Base-by-base conservation (phyloP, 1,140 invertebrate genomes). In the Aethina tumida region DNA sequence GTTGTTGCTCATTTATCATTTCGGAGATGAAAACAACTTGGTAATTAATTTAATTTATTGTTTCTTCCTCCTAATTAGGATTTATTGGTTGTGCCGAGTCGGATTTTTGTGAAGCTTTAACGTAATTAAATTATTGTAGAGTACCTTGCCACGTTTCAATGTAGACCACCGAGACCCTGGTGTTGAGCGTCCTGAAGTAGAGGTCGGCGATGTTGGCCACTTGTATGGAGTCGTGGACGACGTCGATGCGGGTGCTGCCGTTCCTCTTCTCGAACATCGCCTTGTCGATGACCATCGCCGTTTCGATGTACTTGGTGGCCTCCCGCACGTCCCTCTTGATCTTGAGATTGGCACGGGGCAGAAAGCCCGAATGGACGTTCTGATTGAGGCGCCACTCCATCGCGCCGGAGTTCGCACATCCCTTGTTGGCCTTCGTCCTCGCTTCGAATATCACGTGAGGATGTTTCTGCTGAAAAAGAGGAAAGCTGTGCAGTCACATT, bases 121-220 rank as follows among this genome's bases (percentile, higher is more conserved):
- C n/a, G n/a, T n/a, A n/a, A n/a, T 22, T 22, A n/a, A n/a, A n/a
- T n/a, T n/a, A n/a, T n/a, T n/a, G n/a, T n/a, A n/a, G n/a, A n/a
- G 29, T 33, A 43, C 56, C 81, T 58, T 84, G 82, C 93, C 93
- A 97, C 28, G 91, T 91, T 71, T 97, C 93, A 61, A 96, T 82
- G 66, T 97, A 97, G 24, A 94, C 85, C 42, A 97, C 80, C 7
- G 90, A 90, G 14, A 96, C 84, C 47, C 91, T 71, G 12, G 93
- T 94, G 55, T 90, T 93, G 49, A 97, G 70, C 16, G 85, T 87
- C 43, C 90, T 80, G 44, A 62, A 62, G 43, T 62, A 62, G 77
- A 95, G 68, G 71, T 97, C 92, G 35, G 90, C 90, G 62, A 95
- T 94, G 67, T 97, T 96, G 31, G 89, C 90, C 48, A 95, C 88